Evolutionary conservation across 2,113 vertebrate genomes (phyloP).

Genomic region (Caloenas nicobarica): DNA sequence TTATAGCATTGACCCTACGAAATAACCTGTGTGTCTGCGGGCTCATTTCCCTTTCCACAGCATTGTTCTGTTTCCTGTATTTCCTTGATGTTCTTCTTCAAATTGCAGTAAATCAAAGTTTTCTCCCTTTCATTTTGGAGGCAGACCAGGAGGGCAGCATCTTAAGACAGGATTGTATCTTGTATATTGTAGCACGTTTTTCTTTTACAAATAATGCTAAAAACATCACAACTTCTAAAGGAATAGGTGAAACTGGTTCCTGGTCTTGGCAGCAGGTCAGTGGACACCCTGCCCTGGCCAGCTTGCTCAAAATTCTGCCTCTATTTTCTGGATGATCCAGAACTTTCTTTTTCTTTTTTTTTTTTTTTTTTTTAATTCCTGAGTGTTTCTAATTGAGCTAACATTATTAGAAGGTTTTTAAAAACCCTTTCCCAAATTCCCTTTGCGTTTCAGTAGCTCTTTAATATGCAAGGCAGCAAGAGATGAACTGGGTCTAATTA

Average conservation of each 20-base stretch:
- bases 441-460: slow-evolving; percentile 81
- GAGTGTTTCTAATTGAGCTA: slow-evolving; percentile 78
- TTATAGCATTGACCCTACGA: not conserved
- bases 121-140: not conserved
- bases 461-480: slow-evolving; percentile 83
- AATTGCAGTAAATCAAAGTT: not conserved
- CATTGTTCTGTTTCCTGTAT: not conserved
- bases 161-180: not conserved
- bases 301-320: not conserved
- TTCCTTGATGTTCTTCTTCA: not conserved
- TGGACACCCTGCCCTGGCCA: not conserved
- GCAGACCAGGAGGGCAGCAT: not conserved
- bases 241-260: not conserved
- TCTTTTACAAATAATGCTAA: not conserved
- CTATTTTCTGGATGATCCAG: slow-evolving; percentile 52
- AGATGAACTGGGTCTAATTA: slow-evolving; percentile 84
- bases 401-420: slow-evolving; percentile 73
- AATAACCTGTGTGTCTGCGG: not conserved
- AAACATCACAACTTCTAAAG: not conserved
- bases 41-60: not conserved
- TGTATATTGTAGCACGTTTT: fast-evolving
- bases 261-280: not conserved
- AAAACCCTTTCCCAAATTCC: slow-evolving; percentile 73
- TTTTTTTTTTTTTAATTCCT: slow-evolving; percentile 38
- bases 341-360: slow-evolving; percentile 21